phyloP scores from a whole-genome alignment of 2,797 vertebrate species.

The Erpetoichthys calabaricus region DNA sequence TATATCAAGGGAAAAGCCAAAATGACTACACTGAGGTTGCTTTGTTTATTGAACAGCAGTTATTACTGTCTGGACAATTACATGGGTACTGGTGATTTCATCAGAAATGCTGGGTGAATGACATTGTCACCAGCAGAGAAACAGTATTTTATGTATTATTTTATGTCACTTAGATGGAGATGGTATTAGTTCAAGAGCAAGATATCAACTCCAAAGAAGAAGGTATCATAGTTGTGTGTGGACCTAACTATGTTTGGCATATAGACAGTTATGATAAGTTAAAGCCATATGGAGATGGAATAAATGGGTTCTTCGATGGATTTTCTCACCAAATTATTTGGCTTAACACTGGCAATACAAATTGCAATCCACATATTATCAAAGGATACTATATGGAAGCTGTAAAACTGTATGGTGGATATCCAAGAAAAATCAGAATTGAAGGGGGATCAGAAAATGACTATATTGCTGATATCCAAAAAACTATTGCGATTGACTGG shows the following conservation, averaged over 20 bases:
- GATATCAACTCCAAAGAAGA: conserved; percentile 1
- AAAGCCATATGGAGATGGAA: conserved; percentile 2
- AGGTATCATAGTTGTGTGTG: conserved; percentile 8
- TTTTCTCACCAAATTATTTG: conserved; percentile 16
- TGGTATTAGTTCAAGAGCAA: conserved; percentile 22
- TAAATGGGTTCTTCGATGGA: conserved; percentile 12
- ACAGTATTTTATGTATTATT: no score
- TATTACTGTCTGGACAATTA: no score
- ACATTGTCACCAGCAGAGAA: no score
- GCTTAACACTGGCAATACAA: conserved; percentile 13
- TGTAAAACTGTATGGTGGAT: conserved; percentile 2
- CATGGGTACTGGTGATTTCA: no score
- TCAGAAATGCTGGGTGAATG: no score
- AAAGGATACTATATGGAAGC: conserved; percentile 12
- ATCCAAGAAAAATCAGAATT: conserved; percentile 2
- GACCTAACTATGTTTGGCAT: conserved; percentile 14
- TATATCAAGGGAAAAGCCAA: no score
- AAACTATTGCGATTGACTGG: conserved; percentile 8
- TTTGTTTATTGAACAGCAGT: no score
- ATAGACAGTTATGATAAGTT: conserved; percentile 11
- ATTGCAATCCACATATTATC: conserved; percentile 12
- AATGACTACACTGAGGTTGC: no score
- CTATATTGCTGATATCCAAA: conserved; percentile 11
- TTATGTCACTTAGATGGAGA: conserved; percentile 24
- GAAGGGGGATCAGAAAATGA: conserved; percentile 12